Evolutionary conservation across 2,888 invertebrate genomes (phyloP).

Genomic region (Dynastes maya): DNA sequence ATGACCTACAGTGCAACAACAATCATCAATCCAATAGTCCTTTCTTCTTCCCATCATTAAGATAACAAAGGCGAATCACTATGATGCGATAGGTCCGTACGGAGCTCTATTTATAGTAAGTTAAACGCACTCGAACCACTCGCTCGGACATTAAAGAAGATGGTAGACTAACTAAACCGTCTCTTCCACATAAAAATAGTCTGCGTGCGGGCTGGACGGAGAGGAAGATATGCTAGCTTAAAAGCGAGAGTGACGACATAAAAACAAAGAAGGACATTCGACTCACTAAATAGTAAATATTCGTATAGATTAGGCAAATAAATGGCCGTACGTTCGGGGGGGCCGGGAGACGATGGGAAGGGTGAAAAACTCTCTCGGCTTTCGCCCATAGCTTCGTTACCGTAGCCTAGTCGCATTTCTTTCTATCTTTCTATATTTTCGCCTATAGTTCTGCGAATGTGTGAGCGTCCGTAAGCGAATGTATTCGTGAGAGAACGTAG

Average conservation of each 20-base stretch:
- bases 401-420: slow-evolving; percentile 50
- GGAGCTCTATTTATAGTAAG: slow-evolving; percentile 41
- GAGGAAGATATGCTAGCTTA: background rate
- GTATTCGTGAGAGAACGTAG: slow-evolving; percentile 50
- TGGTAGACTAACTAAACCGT: slow-evolving; percentile 34
- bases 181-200: slow-evolving; percentile 10
- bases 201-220: slow-evolving; percentile 21
- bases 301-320: slow-evolving; percentile 53
- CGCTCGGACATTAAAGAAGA: slow-evolving; percentile 41
- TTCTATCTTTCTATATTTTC: slow-evolving; percentile 7
- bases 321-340: slow-evolving; percentile 31
- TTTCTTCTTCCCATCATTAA: background rate
- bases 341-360: background rate
- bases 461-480: background rate
- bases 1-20: no score
- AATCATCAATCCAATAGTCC: background rate
- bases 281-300: slow-evolving; percentile 51
- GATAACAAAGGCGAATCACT: slow-evolving; percentile 31
- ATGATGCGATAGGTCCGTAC: slow-evolving; percentile 36
- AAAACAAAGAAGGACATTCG: slow-evolving; percentile 46
- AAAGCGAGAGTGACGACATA: slow-evolving; percentile 23
- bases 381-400: slow-evolving; percentile 50
- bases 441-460: background rate
- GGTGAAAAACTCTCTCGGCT: slow-evolving; percentile 18
- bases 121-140: slow-evolving; percentile 42